phyloP scores from a whole-genome alignment of 2,888 invertebrate genomes.

The Phorcus lineatus region DNA sequence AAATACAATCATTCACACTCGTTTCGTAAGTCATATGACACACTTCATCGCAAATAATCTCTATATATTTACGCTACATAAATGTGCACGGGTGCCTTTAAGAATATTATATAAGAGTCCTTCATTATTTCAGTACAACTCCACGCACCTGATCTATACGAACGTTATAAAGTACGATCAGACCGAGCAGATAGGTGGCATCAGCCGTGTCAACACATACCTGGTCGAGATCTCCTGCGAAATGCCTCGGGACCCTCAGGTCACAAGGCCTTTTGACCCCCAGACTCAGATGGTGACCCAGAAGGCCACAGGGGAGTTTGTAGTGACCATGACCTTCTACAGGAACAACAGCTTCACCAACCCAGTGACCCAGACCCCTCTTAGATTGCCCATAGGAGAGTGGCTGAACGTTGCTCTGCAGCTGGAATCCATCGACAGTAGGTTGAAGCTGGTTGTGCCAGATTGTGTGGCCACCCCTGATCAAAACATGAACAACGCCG shows the following conservation, averaged over 20 bases:
- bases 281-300: constrained; percentile 60
- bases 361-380: constrained; percentile 56
- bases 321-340: constrained; percentile 58
- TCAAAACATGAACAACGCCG: constrained; percentile 36
- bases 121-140: constrained; percentile 59
- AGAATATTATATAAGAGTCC: no score
- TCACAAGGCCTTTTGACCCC: constrained; percentile 49
- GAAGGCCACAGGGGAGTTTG: constrained; percentile 55
- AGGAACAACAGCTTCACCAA: constrained; percentile 51
- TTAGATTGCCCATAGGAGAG: constrained; percentile 61
- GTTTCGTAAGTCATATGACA: no score
- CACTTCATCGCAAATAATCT: no score
- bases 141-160: constrained; percentile 65
- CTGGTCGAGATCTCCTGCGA: constrained; percentile 62
- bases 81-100: no score
- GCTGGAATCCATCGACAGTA: constrained; percentile 54
- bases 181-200: constrained; percentile 46
- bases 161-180: constrained; percentile 59
- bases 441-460: constrained; percentile 64
- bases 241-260: constrained; percentile 49
- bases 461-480: constrained; percentile 65
- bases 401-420: constrained; percentile 62
- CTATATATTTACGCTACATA: no score
- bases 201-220: constrained; percentile 62
- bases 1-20: no score